Conservation (phyloP, 2,888 invertebrate genomes). For the Noctuana brunneofusca region DNA sequence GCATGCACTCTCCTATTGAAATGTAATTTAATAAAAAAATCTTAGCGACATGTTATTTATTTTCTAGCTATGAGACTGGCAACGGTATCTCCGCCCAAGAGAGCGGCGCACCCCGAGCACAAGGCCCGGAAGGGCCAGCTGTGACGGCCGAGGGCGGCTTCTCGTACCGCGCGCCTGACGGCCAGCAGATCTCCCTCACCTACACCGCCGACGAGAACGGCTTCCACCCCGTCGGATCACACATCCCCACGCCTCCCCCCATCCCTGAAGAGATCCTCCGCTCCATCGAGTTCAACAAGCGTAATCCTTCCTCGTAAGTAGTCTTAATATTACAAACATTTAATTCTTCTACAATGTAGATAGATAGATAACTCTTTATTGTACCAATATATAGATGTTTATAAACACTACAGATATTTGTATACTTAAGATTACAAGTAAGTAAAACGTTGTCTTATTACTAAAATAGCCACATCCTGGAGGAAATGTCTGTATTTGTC, state of each 20-base stretch:
- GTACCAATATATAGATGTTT: too few species aligned
- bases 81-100: constrained; percentile 86
- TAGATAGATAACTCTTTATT: too few species aligned
- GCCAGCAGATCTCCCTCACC: constrained; percentile 83
- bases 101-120: constrained; percentile 80
- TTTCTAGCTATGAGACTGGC: constrained; percentile 83
- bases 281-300: not conserved
- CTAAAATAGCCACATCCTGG: too few species aligned
- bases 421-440: too few species aligned
- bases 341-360: too few species aligned
- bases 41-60: not conserved
- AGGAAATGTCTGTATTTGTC: too few species aligned
- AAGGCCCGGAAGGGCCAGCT: constrained; percentile 78
- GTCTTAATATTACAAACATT: too few species aligned
- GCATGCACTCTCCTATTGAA: too few species aligned
- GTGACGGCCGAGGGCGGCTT: constrained; percentile 85
- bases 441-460: too few species aligned
- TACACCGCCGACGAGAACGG: constrained; percentile 89
- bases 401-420: too few species aligned
- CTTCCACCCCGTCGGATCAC: constrained; percentile 84
- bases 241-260: constrained; percentile 83
- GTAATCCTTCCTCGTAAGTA: not conserved
- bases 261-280: constrained; percentile 78
- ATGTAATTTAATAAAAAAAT: not conserved
- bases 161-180: constrained; percentile 86